Percentiles rank a stretch among this genome's conserved stretches.
Evolutionary conservation across 2,797 vertebrate genomes (phyloP).

Genomic region (Tragopan temminckii): DNA sequence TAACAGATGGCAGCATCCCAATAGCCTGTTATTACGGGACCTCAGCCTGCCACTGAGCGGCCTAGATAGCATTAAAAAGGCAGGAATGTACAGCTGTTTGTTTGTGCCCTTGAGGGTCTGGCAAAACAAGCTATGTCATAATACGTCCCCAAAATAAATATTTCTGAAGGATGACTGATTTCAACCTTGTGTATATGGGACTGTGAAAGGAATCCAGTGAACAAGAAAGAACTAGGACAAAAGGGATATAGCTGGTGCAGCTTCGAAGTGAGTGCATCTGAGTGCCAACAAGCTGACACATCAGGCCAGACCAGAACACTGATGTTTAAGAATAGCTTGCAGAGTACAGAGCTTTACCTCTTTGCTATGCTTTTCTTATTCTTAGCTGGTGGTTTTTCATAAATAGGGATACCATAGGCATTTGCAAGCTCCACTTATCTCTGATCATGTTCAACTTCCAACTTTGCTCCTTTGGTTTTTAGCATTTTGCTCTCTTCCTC

Average conservation of each 20-base stretch:
- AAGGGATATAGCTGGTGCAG: background rate
- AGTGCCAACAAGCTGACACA: background rate
- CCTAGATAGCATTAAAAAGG: conserved; percentile 69
- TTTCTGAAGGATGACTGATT: conserved; percentile 25
- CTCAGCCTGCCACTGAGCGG: conserved; percentile 74
- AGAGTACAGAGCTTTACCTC: conserved; percentile 5
- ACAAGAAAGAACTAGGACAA: conserved; percentile 9
- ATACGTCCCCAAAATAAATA: conserved; percentile 29
- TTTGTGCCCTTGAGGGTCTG: conserved; percentile 48
- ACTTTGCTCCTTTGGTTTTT: background rate
- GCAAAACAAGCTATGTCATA: conserved; percentile 33
- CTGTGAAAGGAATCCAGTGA: background rate
- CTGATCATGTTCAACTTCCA: background rate
- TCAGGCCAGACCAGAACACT: background rate
- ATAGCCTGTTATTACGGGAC: conserved; percentile 78
- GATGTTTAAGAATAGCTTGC: conserved; percentile 37
- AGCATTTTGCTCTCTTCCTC: background rate
- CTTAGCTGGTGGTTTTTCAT: background rate
- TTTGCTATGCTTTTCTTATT: conserved; percentile 11
- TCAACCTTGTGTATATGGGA: background rate
- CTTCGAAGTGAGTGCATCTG: background rate
- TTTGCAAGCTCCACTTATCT: background rate
- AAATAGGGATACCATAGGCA: background rate
- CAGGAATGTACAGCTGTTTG: conserved; percentile 82
- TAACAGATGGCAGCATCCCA: conserved; percentile 77